phyloP scores from a whole-genome alignment of 2,797 vertebrate genomes.

The Odontamblyopus lacepedii region DNA sequence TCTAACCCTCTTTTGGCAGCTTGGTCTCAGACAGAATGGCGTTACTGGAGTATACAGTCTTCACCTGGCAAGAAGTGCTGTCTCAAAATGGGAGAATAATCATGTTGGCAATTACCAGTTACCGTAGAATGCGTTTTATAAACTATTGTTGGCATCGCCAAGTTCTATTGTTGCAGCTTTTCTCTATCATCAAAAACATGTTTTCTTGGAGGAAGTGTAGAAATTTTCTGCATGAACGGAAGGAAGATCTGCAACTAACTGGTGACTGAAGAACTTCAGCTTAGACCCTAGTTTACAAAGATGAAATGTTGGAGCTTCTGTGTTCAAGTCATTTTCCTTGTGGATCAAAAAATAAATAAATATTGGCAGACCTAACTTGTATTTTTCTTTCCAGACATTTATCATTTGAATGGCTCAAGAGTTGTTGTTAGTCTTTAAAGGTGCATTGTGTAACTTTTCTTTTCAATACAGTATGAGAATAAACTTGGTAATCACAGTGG shows the following conservation, averaged over 20 bases:
- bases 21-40: conserved; percentile 9
- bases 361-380: too few relatives aligned
- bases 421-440: too few relatives aligned
- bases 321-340: too few relatives aligned
- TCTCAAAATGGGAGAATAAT: conserved; percentile 12
- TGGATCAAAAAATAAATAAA: too few relatives aligned
- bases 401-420: too few relatives aligned
- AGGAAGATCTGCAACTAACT: too few relatives aligned
- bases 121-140: not conserved
- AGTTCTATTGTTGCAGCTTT: not conserved
- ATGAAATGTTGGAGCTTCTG: too few relatives aligned
- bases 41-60: conserved; percentile 13
- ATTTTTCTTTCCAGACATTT: not conserved
- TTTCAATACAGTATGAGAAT: too few relatives aligned
- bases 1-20: conserved; percentile 1
- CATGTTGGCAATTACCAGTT: conserved; percentile 13
- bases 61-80: conserved; percentile 1
- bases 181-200: not conserved
- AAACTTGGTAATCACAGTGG: too few relatives aligned
- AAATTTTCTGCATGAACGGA: not conserved
- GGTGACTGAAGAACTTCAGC: too few relatives aligned
- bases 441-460: too few relatives aligned
- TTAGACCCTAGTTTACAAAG: too few relatives aligned
- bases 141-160: not conserved
- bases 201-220: not conserved